These are phyloP conservation scores for Harpagoxenus sublaevis DNA, from an alignment of 2,888 invertebrate genomes.

Conservation along the genomic window DNA sequence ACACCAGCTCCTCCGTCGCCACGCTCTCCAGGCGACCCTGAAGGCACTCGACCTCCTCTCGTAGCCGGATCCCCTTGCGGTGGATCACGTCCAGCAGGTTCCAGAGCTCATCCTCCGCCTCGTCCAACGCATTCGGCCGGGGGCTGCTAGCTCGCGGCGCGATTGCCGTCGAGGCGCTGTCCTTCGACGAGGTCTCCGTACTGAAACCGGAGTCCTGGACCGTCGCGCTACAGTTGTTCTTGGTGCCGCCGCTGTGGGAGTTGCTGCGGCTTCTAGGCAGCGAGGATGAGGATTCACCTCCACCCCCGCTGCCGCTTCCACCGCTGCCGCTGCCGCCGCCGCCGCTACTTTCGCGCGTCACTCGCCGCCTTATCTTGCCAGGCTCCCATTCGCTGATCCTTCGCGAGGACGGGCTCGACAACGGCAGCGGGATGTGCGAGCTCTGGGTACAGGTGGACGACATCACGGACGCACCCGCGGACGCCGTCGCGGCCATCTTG, in stretches of 20 bases:
- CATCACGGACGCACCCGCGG: constrained; percentile 87
- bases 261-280: constrained; percentile 90
- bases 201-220: constrained; percentile 96
- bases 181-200: constrained; percentile 94
- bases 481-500: constrained; percentile 91
- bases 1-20: constrained; percentile 82
- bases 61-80: constrained; percentile 91
- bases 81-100: constrained; percentile 95
- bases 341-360: constrained; percentile 56
- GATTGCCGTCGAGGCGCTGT: constrained; percentile 90
- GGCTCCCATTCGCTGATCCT: constrained; percentile 92
- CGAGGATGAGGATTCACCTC: constrained; percentile 83
- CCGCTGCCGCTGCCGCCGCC: constrained; percentile 23
- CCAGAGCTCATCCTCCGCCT: constrained; percentile 94
- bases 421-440: constrained; percentile 84
- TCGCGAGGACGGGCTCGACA: constrained; percentile 85
- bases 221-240: constrained; percentile 89
- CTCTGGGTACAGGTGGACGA: constrained; percentile 86
- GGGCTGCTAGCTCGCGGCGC: constrained; percentile 83
- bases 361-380: constrained; percentile 91
- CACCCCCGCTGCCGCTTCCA: constrained; percentile 36
- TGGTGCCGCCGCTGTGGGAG: constrained; percentile 88
- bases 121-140: constrained; percentile 84
- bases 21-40: constrained; percentile 87
- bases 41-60: constrained; percentile 91